Percentiles rank a stretch among this genome's conserved stretches.
These are phyloP conservation scores for Leucoraja ocellata DNA, from an alignment of 2,797 vertebrate genomes.

Conservation along the genomic window DNA sequence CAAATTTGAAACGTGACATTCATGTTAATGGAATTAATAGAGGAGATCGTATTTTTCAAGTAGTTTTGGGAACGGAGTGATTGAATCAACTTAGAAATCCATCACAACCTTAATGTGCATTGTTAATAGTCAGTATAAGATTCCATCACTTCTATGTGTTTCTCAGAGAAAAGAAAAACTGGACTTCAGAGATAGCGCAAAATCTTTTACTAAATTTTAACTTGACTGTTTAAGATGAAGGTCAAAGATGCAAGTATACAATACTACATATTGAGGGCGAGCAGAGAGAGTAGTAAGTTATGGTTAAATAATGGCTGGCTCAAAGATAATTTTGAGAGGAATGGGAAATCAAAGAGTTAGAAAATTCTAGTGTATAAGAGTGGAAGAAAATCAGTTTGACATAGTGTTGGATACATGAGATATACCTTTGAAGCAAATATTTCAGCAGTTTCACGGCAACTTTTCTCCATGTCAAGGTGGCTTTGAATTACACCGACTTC, in stretches of 20 bases:
- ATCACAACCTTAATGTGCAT: background rate
- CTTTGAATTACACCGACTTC: slow-evolving; percentile 84
- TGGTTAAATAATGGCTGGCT: background rate
- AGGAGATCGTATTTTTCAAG: background rate
- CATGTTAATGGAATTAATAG: background rate
- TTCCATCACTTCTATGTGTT: background rate
- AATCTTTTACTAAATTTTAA: slow-evolving; percentile 32
- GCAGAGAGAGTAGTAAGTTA: background rate
- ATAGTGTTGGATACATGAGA: slow-evolving; percentile 15
- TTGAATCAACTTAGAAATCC: background rate
- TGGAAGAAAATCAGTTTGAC: slow-evolving; percentile 23
- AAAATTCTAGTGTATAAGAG: background rate
- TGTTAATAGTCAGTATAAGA: too few species aligned
- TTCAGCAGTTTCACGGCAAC: slow-evolving; percentile 83
- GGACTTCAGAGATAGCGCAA: background rate
- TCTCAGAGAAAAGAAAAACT: background rate
- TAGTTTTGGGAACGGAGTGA: background rate
- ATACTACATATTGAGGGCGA: background rate
- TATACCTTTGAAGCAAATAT: slow-evolving; percentile 82
- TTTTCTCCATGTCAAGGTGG: slow-evolving; percentile 85
- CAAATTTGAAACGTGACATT: background rate
- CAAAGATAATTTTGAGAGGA: background rate
- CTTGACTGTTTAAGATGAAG: background rate
- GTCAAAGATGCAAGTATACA: too few species aligned
- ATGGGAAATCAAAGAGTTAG: too few species aligned